phyloP scores from a whole-genome alignment of 2,888 invertebrate species.

The Orthonevra nobilis region DNA sequence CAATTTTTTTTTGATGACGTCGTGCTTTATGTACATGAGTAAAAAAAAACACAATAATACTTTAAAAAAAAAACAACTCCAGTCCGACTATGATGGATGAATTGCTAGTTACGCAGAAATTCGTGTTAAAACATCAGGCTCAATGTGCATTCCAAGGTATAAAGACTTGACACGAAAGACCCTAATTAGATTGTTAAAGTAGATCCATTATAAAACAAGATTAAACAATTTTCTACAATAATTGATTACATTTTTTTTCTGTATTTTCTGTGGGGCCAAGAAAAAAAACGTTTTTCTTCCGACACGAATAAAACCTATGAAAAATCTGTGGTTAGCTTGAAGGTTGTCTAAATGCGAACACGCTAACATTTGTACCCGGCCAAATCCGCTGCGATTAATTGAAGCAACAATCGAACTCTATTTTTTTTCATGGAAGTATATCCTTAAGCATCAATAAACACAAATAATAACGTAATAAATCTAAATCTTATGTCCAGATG shows the following conservation, averaged over 20 bases:
- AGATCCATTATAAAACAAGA: constrained; percentile 10
- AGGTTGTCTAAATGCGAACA: constrained; percentile 22
- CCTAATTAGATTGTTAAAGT: not conserved
- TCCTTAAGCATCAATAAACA: constrained; percentile 49
- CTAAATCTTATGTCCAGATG: constrained; percentile 44
- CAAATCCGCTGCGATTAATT: constrained; percentile 12
- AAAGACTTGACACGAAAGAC: not conserved
- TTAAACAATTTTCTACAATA: constrained; percentile 1
- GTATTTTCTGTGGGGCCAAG: too few relatives aligned
- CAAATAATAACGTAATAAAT: constrained; percentile 48
- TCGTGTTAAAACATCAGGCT: not conserved
- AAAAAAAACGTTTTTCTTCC: not conserved
- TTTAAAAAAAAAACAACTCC: not conserved
- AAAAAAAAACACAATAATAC: too few relatives aligned
- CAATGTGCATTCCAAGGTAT: not conserved
- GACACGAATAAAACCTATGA: constrained; percentile 1
- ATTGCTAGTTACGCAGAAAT: too few relatives aligned
- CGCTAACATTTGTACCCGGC: constrained; percentile 5
- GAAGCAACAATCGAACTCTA: constrained; percentile 27
- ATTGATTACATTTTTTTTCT: constrained; percentile 24
- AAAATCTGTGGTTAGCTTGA: constrained; percentile 45
- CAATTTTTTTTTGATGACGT: too few relatives aligned
- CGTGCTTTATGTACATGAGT: too few relatives aligned
- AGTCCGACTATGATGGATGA: not conserved
- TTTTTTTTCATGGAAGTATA: not conserved